phyloP scores from a whole-genome alignment of 2,888 invertebrate species.

The Plebejus argus region DNA sequence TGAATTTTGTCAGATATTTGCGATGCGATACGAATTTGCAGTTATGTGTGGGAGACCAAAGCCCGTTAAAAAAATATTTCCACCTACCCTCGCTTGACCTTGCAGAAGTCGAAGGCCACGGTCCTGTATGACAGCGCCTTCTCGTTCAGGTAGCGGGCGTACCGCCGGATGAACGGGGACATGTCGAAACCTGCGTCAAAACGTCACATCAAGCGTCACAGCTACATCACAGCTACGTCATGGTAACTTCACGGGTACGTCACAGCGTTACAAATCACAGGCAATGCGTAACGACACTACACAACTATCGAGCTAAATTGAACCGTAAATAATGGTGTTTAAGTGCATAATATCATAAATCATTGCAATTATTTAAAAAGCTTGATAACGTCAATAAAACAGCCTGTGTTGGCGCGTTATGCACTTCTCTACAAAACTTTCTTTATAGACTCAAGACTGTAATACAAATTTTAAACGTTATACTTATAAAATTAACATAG shows the following conservation, averaged over 20 bases:
- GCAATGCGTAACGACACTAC: neutral
- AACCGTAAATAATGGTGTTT: neutral
- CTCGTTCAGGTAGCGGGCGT: constrained; percentile 99
- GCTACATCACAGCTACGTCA: neutral
- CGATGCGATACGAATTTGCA: too few relatives aligned
- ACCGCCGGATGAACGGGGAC: constrained; percentile 99
- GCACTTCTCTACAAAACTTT: too few relatives aligned
- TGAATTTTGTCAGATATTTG: too few relatives aligned
- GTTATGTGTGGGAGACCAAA: too few relatives aligned
- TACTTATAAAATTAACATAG: too few relatives aligned
- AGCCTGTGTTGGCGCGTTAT: neutral
- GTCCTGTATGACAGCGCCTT: constrained; percentile 99
- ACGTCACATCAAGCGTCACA: constrained; percentile 14
- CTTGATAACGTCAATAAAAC: neutral
- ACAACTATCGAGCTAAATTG: neutral
- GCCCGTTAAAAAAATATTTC: neutral
- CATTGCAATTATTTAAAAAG: neutral
- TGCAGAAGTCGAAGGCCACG: constrained; percentile 99
- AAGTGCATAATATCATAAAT: too few relatives aligned
- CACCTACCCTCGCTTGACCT: constrained; percentile 97
- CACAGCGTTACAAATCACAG: neutral
- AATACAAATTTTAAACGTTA: too few relatives aligned
- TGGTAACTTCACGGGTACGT: neutral
- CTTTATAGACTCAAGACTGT: too few relatives aligned
- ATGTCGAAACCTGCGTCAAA: constrained; percentile 94